Percentiles rank a stretch among this genome's conserved stretches.
Evolutionary conservation across 2,113 vertebrate species (phyloP).

Genomic region (Arothron firmamentum): DNA sequence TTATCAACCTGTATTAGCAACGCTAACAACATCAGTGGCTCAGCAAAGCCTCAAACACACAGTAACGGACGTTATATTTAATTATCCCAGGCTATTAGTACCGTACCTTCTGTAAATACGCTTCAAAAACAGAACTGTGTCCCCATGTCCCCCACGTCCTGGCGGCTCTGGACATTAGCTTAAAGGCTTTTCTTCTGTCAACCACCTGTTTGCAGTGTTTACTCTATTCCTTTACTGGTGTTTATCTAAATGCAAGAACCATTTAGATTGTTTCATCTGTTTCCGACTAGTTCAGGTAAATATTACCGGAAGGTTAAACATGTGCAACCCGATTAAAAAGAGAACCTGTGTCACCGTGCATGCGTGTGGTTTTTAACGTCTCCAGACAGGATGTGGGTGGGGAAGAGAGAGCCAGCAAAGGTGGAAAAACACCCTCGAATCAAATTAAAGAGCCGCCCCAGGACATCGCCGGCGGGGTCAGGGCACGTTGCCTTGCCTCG

Average conservation of each 20-base stretch:
- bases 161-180: not conserved
- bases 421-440: constrained; percentile 33
- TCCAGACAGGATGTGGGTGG: constrained; percentile 28
- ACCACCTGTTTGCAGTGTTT: constrained; percentile 24
- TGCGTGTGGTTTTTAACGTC: not conserved
- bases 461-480: no score
- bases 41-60: no score
- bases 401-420: constrained; percentile 1
- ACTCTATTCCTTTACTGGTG: constrained; percentile 17
- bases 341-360: not conserved
- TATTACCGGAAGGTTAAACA: not conserved
- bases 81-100: not conserved
- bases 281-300: not conserved
- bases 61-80: no score
- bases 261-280: no score
- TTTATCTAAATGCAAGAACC: constrained; percentile 44
- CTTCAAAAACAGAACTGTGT: not conserved
- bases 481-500: no score
- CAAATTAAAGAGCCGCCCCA: constrained; percentile 18
- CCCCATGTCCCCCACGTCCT: not conserved
- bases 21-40: no score
- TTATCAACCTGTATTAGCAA: no score
- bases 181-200: constrained; percentile 18
- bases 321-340: constrained; percentile 21
- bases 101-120: not conserved